These are phyloP conservation scores for Buathra laborator DNA, from an alignment of 2,888 invertebrate species.

Conservation along the genomic window DNA sequence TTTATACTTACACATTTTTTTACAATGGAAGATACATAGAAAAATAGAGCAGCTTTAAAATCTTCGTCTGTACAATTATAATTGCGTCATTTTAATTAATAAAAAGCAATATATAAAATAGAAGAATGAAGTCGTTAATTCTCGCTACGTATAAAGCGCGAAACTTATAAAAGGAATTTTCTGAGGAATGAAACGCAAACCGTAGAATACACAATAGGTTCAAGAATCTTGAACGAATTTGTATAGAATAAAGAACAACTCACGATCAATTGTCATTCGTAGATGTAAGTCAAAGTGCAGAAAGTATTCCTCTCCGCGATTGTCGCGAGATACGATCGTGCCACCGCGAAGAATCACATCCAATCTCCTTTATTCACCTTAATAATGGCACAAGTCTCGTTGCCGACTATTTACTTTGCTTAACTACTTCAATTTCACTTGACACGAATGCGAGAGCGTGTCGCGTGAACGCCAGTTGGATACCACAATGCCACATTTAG, in stretches of 20 bases:
- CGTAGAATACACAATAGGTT: not conserved
- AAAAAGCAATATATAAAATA: not conserved
- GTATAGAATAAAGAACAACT: not conserved
- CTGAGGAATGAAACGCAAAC: not conserved
- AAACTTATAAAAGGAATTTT: not conserved
- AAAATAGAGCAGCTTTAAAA: not conserved
- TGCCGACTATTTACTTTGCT: slow-evolving; percentile 41
- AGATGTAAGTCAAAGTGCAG: not conserved
- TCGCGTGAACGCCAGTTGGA: not conserved
- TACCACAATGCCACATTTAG: not conserved
- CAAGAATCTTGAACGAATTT: not conserved
- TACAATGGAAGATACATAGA: not conserved
- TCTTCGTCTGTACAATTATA: not conserved
- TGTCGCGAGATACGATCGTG: not conserved
- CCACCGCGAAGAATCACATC: not conserved
- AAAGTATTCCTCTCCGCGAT: not conserved
- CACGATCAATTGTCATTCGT: not conserved
- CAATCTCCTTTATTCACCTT: not conserved
- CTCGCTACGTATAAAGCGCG: not conserved
- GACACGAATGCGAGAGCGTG: slow-evolving; percentile 17
- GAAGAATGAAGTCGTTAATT: not conserved
- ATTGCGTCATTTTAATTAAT: not conserved
- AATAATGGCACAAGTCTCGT: slow-evolving; percentile 30
- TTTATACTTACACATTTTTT: not conserved
- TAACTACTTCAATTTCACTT: slow-evolving; percentile 35